Percentiles rank a stretch among this genome's conserved stretches.
Conservation (phyloP, 1,140 invertebrate species). For the Macrocentrus cingulum region DNA sequence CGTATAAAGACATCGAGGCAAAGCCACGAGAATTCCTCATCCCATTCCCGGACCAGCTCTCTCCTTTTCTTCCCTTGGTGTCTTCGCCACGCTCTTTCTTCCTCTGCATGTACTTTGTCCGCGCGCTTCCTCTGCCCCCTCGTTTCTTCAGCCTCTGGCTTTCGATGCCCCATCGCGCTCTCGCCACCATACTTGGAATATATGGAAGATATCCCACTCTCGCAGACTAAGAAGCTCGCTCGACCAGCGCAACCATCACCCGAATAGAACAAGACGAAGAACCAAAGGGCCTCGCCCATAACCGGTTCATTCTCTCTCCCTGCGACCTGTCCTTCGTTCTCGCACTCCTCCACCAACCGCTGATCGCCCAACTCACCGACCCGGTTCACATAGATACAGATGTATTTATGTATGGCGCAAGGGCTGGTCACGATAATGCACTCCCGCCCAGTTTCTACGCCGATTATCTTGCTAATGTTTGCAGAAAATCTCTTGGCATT, state of each 20-base stretch:
- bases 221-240: conserved; percentile 2
- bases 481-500: neutral
- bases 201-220: conserved; percentile 33
- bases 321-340: conserved; percentile 39
- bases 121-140: neutral
- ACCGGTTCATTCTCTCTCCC: conserved; percentile 53
- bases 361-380: conserved; percentile 38
- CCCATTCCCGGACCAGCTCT: conserved; percentile 40
- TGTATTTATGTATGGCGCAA: conserved; percentile 24
- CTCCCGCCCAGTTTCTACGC: conserved; percentile 28
- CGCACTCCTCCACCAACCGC: conserved; percentile 30
- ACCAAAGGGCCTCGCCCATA: conserved; percentile 54
- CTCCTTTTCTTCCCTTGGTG: conserved; percentile 24
- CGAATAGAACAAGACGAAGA: conserved; percentile 33
- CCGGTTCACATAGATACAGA: conserved; percentile 39
- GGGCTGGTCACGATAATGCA: conserved; percentile 35
- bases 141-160: conserved; percentile 7
- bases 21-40: conserved; percentile 61
- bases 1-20: conserved; percentile 60
- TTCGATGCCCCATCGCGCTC: conserved; percentile 47
- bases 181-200: conserved; percentile 60
- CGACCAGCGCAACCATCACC: conserved; percentile 5
- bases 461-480: neutral
- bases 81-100: conserved; percentile 27
- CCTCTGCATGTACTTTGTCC: conserved; percentile 7